phyloP scores from a whole-genome alignment of 2,797 vertebrate genomes.

The Typhlichthys subterraneus region DNA sequence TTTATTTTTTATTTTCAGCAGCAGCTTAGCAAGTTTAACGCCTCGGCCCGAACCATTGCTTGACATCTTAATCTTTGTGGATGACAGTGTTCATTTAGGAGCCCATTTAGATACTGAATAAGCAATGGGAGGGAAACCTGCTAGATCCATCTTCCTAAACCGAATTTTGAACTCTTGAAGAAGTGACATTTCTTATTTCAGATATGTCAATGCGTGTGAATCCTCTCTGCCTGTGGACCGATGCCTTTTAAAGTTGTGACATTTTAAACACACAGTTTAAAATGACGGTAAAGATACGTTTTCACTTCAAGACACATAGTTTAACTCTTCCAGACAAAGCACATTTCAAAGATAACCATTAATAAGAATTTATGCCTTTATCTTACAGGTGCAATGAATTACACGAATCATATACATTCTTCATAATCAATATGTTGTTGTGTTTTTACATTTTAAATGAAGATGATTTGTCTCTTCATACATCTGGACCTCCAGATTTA shows the following conservation, averaged over 20 bases:
- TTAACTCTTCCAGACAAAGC: no score
- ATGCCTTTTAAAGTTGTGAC: no score
- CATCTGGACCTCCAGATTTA: constrained; percentile 66
- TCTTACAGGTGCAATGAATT: no score
- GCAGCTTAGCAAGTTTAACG: constrained; percentile 53
- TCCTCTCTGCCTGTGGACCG: no score
- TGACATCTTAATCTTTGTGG: constrained; percentile 72
- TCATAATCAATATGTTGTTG: no score
- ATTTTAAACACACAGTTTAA: no score
- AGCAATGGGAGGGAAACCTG: constrained; percentile 15
- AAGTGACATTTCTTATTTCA: constrained; percentile 32
- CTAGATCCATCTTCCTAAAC: constrained; percentile 55
- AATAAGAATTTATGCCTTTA: no score
- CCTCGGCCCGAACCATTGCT: constrained; percentile 67
- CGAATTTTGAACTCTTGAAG: constrained; percentile 21
- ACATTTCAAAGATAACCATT: no score
- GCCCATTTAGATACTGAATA: constrained; percentile 42
- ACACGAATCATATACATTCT: no score
- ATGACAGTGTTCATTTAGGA: constrained; percentile 30
- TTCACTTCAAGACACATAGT: no score
- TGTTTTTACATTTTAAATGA: constrained; percentile 19
- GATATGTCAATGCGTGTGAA: constrained; percentile 5
- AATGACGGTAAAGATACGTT: no score
- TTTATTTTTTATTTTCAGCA: background rate
- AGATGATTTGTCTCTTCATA: constrained; percentile 48